Percentiles rank a stretch among this genome's conserved stretches.
Evolutionary conservation across 1,140 invertebrate genomes (phyloP).

Genomic region (Plutomurus gul): DNA sequence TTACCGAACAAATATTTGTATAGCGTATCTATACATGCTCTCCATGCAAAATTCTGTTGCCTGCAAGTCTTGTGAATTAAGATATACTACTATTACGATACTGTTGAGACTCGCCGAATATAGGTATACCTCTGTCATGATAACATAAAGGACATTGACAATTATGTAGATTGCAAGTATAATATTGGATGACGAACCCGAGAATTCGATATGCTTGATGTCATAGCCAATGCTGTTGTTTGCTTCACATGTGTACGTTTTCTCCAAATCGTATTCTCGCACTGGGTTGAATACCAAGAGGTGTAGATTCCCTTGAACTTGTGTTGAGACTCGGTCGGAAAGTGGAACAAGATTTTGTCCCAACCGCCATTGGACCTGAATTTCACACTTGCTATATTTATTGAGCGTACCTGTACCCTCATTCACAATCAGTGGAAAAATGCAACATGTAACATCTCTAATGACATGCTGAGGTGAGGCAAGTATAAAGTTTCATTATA

Average conservation of each 20-base stretch:
- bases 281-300: slow-evolving; percentile 72
- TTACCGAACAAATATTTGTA: not conserved
- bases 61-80: no score
- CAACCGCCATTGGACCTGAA: slow-evolving; percentile 42
- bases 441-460: no score
- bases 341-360: slow-evolving; percentile 32
- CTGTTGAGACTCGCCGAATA: no score
- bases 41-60: no score
- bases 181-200: slow-evolving; percentile 55
- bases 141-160: no score
- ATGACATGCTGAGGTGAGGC: no score
- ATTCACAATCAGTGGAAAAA: no score
- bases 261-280: slow-evolving; percentile 70
- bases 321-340: slow-evolving; percentile 65
- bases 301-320: slow-evolving; percentile 65
- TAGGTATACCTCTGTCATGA: no score
- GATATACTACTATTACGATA: no score
- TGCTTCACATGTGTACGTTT: slow-evolving; percentile 76
- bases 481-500: no score
- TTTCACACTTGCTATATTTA: not conserved
- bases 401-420: no score
- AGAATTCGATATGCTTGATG: slow-evolving; percentile 63
- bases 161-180: not conserved
- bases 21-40: no score
- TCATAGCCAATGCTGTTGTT: slow-evolving; percentile 70